These are phyloP conservation scores for Notarius lentiginosus DNA, from an alignment of 2,113 vertebrate species.

Conservation along the genomic window DNA sequence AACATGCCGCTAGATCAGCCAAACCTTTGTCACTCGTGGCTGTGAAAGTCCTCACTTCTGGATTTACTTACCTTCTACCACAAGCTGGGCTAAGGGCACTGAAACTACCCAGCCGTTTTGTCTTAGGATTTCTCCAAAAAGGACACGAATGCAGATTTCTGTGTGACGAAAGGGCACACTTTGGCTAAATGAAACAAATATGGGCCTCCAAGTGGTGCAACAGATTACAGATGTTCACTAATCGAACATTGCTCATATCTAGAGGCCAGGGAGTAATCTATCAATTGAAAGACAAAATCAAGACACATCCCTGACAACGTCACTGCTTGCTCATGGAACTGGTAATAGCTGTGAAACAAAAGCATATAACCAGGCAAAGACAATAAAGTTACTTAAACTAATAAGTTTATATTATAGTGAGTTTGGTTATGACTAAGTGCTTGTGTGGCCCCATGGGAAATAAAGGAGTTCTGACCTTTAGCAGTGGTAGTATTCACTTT, in stretches of 20 bases:
- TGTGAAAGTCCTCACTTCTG: not conserved
- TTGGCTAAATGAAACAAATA: not conserved
- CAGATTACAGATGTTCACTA: not conserved
- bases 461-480: conserved; percentile 39
- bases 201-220: no score
- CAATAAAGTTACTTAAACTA: conserved; percentile 45
- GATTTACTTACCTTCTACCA: not conserved
- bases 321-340: conserved; percentile 15
- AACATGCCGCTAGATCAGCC: not conserved
- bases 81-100: not conserved
- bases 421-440: conserved; percentile 39
- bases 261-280: not conserved
- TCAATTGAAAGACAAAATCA: not conserved
- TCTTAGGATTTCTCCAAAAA: not conserved
- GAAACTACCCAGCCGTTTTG: not conserved
- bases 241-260: not conserved
- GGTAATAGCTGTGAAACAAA: conserved; percentile 24
- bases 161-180: not conserved
- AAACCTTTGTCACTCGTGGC: not conserved
- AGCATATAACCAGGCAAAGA: conserved; percentile 24
- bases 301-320: not conserved
- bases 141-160: not conserved
- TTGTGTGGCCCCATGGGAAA: conserved; percentile 46
- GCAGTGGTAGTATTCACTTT: not conserved
- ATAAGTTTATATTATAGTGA: conserved; percentile 31